Percentiles rank a stretch among this genome's conserved stretches.
Conservation (phyloP, 2,113 vertebrate genomes). For the Plectropomus leopardus region DNA sequence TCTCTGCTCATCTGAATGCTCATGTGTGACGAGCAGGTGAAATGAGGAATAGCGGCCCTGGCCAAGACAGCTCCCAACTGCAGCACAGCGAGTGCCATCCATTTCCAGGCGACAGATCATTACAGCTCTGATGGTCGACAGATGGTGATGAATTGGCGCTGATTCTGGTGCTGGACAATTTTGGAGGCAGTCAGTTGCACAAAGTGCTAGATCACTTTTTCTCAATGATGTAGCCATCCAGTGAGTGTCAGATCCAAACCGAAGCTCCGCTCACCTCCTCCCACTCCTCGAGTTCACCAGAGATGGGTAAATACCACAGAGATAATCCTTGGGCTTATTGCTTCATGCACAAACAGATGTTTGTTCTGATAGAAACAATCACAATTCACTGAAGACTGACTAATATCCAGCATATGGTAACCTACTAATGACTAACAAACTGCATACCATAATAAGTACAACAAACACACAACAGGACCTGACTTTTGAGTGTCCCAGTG, state of each 20-base stretch:
- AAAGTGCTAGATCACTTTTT: constrained; percentile 66
- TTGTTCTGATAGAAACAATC: constrained; percentile 46
- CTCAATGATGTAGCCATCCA: constrained; percentile 39
- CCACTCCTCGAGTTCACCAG: constrained; percentile 26
- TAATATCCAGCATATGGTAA: constrained; percentile 53
- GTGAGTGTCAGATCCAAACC: constrained; percentile 31
- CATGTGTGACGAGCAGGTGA: constrained; percentile 45
- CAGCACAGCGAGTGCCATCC: constrained; percentile 57
- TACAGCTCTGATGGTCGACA: constrained; percentile 70
- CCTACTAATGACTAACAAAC: constrained; percentile 40
- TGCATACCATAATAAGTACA: constrained; percentile 20
- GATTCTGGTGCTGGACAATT: constrained; percentile 56
- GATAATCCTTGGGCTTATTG: constrained; percentile 34
- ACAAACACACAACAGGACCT: constrained; percentile 34
- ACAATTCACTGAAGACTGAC: constrained; percentile 42
- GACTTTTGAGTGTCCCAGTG: constrained; percentile 22
- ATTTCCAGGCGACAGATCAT: constrained; percentile 76
- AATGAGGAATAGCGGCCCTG: constrained; percentile 44
- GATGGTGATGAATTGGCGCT: constrained; percentile 76
- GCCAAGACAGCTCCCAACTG: constrained; percentile 38
- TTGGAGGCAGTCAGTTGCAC: constrained; percentile 59
- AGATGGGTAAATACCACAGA: constrained; percentile 28
- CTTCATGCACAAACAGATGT: constrained; percentile 50
- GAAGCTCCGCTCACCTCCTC: constrained; percentile 14
- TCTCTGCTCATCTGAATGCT: constrained; percentile 29